Conservation (phyloP, 2,797 vertebrate species). For the Malurus leucopterus region DNA sequence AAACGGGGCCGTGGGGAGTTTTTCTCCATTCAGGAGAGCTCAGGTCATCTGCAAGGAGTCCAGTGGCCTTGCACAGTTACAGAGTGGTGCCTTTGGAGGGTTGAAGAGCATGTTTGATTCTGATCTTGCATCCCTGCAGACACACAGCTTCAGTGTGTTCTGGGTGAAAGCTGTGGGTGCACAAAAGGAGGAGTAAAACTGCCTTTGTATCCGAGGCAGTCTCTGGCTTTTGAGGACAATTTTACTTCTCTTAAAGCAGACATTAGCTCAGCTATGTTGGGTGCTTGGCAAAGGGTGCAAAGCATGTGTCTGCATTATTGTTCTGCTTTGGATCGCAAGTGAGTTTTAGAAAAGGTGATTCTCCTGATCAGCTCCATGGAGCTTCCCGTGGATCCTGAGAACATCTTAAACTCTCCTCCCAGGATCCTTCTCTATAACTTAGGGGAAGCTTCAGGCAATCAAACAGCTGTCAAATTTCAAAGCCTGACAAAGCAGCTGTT, state of each 20-base stretch:
- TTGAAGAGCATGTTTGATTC: background rate
- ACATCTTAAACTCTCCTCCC: background rate
- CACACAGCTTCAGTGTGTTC: rapidly evolving
- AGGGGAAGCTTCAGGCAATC: background rate
- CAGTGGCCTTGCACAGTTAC: background rate
- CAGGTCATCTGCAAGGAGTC: background rate
- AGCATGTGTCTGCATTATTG: background rate
- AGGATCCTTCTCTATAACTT: background rate
- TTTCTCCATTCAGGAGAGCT: background rate
- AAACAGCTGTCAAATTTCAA: background rate
- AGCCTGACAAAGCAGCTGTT: background rate
- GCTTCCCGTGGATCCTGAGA: background rate
- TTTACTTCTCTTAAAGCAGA: background rate
- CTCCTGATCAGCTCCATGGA: background rate
- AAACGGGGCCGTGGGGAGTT: background rate
- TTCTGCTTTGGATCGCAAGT: background rate
- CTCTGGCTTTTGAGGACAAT: background rate
- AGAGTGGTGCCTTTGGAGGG: background rate
- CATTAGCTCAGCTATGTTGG: background rate
- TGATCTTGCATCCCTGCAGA: background rate
- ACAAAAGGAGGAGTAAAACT: background rate
- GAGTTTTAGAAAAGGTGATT: background rate
- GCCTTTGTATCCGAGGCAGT: background rate
- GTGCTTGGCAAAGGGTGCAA: background rate
- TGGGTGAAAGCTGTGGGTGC: background rate